Evolutionary conservation across 1,140 invertebrate genomes (phyloP).

Genomic region (Nixonia krombeini): DNA sequence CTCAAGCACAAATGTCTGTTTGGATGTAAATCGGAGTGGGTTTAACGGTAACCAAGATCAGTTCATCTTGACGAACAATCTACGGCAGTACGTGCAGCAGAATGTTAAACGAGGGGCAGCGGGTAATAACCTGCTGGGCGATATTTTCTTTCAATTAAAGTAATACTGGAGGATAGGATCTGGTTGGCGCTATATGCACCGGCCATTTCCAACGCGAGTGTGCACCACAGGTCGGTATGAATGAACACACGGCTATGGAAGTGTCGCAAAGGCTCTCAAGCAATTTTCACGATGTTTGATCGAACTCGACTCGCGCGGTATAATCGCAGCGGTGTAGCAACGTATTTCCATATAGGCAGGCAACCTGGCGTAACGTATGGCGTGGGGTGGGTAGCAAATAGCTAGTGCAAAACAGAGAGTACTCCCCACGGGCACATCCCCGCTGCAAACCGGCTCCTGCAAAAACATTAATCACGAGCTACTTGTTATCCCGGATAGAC

Average conservation of each 20-base stretch:
- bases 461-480: slow-evolving; percentile 64
- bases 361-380: slow-evolving; percentile 42
- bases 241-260: background rate
- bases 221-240: too few relatives aligned
- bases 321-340: slow-evolving; percentile 29
- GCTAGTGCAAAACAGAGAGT: slow-evolving; percentile 50
- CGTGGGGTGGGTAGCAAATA: slow-evolving; percentile 49
- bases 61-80: too few relatives aligned
- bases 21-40: too few relatives aligned
- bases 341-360: slow-evolving; percentile 31
- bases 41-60: too few relatives aligned
- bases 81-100: too few relatives aligned
- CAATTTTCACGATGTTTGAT: slow-evolving; percentile 32
- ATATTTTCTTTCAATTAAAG: too few relatives aligned
- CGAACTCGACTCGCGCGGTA: slow-evolving; percentile 19
- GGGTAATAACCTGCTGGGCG: too few relatives aligned
- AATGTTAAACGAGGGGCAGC: too few relatives aligned
- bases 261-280: slow-evolving; percentile 14
- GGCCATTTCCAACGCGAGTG: background rate
- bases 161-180: too few relatives aligned
- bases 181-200: too few relatives aligned
- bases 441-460: slow-evolving; percentile 51
- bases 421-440: slow-evolving; percentile 54
- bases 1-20: too few relatives aligned
- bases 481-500: slow-evolving; percentile 54